These are phyloP conservation scores for Phainopepla nitens DNA, from an alignment of 2,113 vertebrate species.

Conservation along the genomic window DNA sequence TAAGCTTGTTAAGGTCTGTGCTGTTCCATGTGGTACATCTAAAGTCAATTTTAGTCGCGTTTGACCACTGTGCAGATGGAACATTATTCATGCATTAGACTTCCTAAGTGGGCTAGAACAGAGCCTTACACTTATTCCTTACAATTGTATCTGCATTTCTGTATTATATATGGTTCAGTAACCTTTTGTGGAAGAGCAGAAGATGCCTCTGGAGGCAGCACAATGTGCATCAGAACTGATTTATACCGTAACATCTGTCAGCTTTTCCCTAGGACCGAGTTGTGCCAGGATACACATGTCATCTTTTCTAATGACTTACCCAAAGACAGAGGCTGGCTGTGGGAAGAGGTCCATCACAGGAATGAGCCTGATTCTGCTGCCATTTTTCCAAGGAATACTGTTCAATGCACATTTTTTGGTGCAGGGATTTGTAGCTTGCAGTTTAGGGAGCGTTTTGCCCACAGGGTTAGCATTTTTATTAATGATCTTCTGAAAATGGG, in stretches of 20 bases:
- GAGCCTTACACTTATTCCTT: conserved; percentile 53
- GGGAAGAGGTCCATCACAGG: background rate
- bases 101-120: conserved; percentile 48
- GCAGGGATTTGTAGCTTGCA: background rate
- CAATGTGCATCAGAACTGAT: conserved; percentile 56
- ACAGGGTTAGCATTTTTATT: background rate
- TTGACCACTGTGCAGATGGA: conserved; percentile 54
- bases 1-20: conserved; percentile 46
- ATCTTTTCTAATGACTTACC: conserved; percentile 52
- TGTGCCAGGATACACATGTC: conserved; percentile 61
- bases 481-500: background rate
- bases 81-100: conserved; percentile 67
- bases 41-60: conserved; percentile 68
- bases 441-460: background rate
- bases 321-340: conserved; percentile 11
- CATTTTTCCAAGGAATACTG: background rate
- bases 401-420: background rate
- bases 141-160: conserved; percentile 61
- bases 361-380: background rate
- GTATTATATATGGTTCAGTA: conserved; percentile 57
- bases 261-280: conserved; percentile 41
- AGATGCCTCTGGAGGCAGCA: conserved; percentile 46
- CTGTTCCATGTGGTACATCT: conserved; percentile 45
- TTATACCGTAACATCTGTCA: conserved; percentile 69
- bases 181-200: conserved; percentile 53